Conservation (phyloP, 2,113 vertebrate species). For the Dryoscopus gambensis region DNA sequence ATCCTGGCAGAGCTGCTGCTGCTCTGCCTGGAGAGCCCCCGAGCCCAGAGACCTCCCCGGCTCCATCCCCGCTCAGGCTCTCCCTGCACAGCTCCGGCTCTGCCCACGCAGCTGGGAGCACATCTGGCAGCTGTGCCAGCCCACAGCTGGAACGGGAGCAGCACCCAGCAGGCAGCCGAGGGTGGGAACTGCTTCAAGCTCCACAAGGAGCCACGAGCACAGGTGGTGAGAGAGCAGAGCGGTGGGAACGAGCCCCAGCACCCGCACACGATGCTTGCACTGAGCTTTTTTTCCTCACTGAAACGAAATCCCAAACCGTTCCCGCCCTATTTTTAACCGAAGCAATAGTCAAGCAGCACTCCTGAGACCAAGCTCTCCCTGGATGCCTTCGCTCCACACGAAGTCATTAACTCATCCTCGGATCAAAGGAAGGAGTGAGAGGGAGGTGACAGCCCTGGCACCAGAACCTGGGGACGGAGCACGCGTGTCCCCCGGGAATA, state of each 20-base stretch:
- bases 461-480: background rate
- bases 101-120: background rate
- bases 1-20: background rate
- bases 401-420: background rate
- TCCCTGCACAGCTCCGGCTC: background rate
- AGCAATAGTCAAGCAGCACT: background rate
- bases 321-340: background rate
- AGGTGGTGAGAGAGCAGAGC: background rate
- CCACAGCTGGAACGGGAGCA: background rate
- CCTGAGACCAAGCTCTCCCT: background rate
- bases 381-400: background rate
- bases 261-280: background rate
- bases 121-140: background rate
- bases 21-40: background rate
- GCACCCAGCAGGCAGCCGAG: background rate
- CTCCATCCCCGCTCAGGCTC: background rate
- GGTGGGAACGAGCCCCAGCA: background rate
- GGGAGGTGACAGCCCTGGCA: background rate
- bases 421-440: background rate
- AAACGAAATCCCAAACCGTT: background rate
- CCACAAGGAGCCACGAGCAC: background rate
- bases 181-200: background rate
- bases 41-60: background rate
- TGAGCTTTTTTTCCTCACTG: background rate
- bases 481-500: background rate